These are phyloP conservation scores for Corythoichthys intestinalis DNA, from an alignment of 2,113 vertebrate genomes.

Conservation along the genomic window DNA sequence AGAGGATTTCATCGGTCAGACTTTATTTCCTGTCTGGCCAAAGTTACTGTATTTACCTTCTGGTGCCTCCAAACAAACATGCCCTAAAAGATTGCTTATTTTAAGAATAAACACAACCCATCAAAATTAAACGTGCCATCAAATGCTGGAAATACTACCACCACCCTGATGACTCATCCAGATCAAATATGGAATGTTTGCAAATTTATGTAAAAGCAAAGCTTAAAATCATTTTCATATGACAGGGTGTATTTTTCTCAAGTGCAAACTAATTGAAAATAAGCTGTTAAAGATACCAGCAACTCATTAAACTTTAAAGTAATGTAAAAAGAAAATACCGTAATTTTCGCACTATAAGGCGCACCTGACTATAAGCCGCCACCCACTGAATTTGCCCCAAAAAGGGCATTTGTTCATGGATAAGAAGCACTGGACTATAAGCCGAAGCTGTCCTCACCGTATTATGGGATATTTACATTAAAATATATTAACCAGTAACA, in stretches of 20 bases:
- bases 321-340: slow-evolving; percentile 6
- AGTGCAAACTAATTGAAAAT: background rate
- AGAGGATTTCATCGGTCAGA: slow-evolving; percentile 11
- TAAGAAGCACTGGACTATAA: too few relatives aligned
- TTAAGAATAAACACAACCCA: slow-evolving; percentile 15
- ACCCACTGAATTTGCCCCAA: too few relatives aligned
- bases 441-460: too few relatives aligned
- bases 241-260: slow-evolving; percentile 18
- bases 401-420: too few relatives aligned
- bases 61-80: slow-evolving; percentile 59
- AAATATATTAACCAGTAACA: too few relatives aligned
- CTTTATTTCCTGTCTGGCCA: slow-evolving; percentile 35
- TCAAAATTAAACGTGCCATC: background rate
- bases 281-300: background rate
- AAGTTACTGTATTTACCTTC: slow-evolving; percentile 43
- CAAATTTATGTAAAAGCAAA: slow-evolving; percentile 8
- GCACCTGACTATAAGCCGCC: too few relatives aligned
- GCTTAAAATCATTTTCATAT: slow-evolving; percentile 1
- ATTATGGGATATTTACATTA: too few relatives aligned
- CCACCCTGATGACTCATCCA: background rate
- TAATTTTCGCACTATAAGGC: too few relatives aligned
- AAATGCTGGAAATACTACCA: slow-evolving; percentile 1
- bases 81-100: slow-evolving; percentile 30
- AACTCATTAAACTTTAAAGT: slow-evolving; percentile 7
- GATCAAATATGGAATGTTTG: slow-evolving; percentile 10